A percentile compares a stretch with the other conserved stretches of the same genome.
Evolutionary conservation across 2,888 invertebrate species (phyloP).

Genomic region (Ctenicera cuprea): DNA sequence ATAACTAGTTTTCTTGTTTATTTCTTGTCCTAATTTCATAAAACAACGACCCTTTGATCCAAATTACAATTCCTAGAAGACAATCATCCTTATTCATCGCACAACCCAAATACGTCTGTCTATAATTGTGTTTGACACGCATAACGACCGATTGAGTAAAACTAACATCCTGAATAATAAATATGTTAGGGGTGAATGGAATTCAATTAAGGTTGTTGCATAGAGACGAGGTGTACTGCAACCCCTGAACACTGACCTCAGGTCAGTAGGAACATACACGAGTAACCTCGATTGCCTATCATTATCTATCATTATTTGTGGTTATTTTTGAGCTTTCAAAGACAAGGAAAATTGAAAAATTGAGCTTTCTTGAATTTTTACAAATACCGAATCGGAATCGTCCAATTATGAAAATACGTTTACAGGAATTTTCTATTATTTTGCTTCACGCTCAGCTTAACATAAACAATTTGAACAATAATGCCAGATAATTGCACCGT

Average conservation of each 20-base stretch:
- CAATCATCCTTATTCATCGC: conserved; percentile 24
- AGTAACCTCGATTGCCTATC: conserved; percentile 30
- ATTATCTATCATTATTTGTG: conserved; percentile 2
- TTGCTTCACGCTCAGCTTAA: no score
- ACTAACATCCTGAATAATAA: conserved; percentile 40
- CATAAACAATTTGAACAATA: no score
- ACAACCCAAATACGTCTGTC: conserved; percentile 21
- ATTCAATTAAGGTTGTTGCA: conserved; percentile 50
- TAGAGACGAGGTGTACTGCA: conserved; percentile 45
- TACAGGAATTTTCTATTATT: no score
- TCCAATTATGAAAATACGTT: no score
- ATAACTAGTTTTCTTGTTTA: no score
- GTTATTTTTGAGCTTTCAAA: no score
- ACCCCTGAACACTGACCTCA: conserved; percentile 42
- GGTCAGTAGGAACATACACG: conserved; percentile 42
- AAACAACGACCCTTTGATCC: no score
- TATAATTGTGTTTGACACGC: conserved; percentile 25
- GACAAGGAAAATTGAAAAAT: no score
- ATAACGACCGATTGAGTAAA: conserved; percentile 31
- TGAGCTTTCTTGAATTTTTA: no score
- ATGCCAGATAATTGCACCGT: no score
- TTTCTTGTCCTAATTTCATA: no score
- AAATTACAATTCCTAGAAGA: conserved; percentile 1
- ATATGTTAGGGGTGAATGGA: conserved; percentile 42
- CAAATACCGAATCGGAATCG: no score